Evolutionary conservation across 2,113 vertebrate species (phyloP).

Genomic region (Onychostruthus taczanowskii): DNA sequence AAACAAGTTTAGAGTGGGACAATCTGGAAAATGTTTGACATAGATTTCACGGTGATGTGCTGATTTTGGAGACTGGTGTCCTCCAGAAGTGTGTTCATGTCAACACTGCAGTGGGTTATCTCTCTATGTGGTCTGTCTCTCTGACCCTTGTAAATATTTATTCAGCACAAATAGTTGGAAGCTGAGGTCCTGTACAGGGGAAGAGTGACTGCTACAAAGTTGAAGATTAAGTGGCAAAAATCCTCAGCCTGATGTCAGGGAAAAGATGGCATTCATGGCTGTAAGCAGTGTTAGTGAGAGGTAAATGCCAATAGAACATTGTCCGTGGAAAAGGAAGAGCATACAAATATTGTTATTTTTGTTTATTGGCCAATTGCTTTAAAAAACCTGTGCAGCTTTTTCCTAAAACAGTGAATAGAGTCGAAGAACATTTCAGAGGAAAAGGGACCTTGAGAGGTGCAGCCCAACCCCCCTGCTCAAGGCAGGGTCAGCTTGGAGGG

Average conservation of each 20-base stretch:
- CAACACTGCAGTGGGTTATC: not conserved
- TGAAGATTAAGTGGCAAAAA: not conserved
- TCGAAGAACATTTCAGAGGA: not conserved
- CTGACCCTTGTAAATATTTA: constrained; percentile 15
- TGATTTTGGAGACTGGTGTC: not conserved
- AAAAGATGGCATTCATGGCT: not conserved
- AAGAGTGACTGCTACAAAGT: not conserved
- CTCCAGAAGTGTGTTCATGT: not conserved
- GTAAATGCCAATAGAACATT: not conserved
- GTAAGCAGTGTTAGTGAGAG: not conserved
- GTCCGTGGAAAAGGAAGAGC: not conserved
- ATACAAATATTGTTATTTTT: not conserved
- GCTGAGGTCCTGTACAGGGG: not conserved
- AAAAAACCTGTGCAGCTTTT: not conserved
- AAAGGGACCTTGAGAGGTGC: not conserved
- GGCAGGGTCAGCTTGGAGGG: not conserved
- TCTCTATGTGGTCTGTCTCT: not conserved
- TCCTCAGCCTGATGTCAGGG: not conserved
- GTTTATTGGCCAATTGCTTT: not conserved
- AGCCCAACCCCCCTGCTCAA: not conserved
- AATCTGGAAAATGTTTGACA: not conserved
- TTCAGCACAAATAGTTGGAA: not conserved
- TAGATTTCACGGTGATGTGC: not conserved
- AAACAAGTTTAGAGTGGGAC: not conserved
- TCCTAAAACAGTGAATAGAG: not conserved